phyloP scores from a whole-genome alignment of 2,113 vertebrate species.

The Azemiops feae region DNA sequence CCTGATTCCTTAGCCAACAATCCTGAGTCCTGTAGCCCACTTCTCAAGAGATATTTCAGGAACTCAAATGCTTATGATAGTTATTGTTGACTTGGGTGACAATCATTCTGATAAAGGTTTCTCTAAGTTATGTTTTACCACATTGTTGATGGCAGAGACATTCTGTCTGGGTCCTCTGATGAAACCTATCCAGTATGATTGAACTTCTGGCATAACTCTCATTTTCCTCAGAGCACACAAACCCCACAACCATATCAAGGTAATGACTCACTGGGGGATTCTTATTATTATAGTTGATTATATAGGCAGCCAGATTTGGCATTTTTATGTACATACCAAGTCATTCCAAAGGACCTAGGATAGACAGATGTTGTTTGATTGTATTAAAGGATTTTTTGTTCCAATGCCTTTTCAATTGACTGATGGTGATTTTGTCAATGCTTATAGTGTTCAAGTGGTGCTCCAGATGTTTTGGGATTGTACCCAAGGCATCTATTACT shows the following conservation, averaged over 20 bases:
- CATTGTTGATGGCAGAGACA: background rate
- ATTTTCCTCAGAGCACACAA: background rate
- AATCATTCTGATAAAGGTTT: background rate
- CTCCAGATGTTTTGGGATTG: background rate
- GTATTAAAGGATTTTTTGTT: background rate
- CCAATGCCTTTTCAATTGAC: background rate
- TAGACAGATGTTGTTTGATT: background rate
- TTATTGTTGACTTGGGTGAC: background rate
- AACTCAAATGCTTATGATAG: background rate
- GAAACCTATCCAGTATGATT: background rate
- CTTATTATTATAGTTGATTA: background rate
- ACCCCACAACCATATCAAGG: background rate
- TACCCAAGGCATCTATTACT: background rate
- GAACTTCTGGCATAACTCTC: background rate
- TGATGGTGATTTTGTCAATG: background rate
- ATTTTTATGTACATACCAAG: background rate
- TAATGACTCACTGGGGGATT: background rate
- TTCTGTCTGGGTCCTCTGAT: background rate
- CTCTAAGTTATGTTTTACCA: background rate
- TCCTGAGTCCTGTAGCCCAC: background rate
- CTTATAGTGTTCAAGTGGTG: background rate
- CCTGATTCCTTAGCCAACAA: background rate
- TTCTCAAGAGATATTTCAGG: background rate
- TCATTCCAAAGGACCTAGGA: background rate
- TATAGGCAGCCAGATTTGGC: background rate